Evolutionary conservation across 2,797 vertebrate genomes (phyloP), one percentile per base, ranked within the genome.

Genomic region (Cephalopachus bancanus): DNA sequence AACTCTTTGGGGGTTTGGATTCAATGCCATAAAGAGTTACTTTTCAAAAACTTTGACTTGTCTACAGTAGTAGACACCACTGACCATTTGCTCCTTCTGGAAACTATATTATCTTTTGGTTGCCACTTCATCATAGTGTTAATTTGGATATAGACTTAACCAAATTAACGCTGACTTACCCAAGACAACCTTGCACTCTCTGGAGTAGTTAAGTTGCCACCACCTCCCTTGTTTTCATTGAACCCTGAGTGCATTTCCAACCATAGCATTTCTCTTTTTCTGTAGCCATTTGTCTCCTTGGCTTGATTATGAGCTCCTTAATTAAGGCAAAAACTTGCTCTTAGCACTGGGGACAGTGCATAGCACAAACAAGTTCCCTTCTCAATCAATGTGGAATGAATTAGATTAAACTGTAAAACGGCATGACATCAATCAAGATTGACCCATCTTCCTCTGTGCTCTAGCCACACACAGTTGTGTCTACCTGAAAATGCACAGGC

Each of bases 301-400:
- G 2, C 26, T 79, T 53, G 10, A 76, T 26, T 22, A 74, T 14
- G 55, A 92, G 6, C 30, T 57, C 91, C 51, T 75, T 92, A 67
- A 88, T 59, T 71, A 69, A 84, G 28, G 33, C n/a, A 26, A 33
- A 60, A 26, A 9, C 16, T 75, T 80, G 15, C 17, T 59, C 15
- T 92, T 86, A 81, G 90, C 44, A 93, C 76, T 85, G 93, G 65
- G 81, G 89, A 87, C 81, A 94, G 81, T 2, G 1, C 8, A 33
- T 11, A 14, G 59, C 53, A 53, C 16, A 33, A 11, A 9, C 15
- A 53, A 76, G 16, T 53, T 80, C 0, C 9, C n/a, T n/a, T 65
- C 37, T 85, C 33, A 7, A 8, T 55, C 15, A 19, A 30, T 19
- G 15, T 53, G 44, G 51, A 57, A 30, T 49, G 80, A 78, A 71